These are phyloP conservation scores for Bombycilla garrulus DNA, from an alignment of 2,113 vertebrate species.

Conservation along the genomic window DNA sequence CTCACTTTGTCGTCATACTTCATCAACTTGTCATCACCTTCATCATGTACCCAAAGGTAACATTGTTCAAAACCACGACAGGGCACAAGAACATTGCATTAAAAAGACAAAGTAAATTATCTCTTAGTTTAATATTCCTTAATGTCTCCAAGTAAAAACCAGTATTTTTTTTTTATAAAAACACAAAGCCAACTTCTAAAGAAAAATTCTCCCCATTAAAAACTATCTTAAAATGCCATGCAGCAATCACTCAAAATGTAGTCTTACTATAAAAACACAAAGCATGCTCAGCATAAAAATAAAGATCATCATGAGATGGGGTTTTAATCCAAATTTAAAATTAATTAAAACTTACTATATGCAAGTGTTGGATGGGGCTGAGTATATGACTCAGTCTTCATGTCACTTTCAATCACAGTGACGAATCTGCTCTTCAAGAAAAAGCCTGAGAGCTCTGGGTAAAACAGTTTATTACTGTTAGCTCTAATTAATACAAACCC, in stretches of 20 bases:
- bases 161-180: neutral
- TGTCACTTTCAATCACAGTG: conserved; percentile 32
- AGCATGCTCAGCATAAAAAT: neutral
- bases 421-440: neutral
- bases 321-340: conserved; percentile 11
- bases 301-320: neutral
- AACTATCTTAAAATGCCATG: neutral
- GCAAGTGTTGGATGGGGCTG: neutral
- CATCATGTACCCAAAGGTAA: neutral
- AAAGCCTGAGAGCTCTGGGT: neutral
- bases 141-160: neutral
- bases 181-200: neutral
- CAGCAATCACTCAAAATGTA: neutral
- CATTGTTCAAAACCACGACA: neutral
- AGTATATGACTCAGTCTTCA: conserved; percentile 20
- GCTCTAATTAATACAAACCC: neutral
- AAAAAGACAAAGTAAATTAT: neutral
- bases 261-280: neutral
- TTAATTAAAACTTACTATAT: conserved; percentile 29
- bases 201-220: neutral
- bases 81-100: neutral
- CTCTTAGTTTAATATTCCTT: neutral
- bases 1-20: neutral
- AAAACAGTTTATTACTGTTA: neutral
- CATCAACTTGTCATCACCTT: conserved; percentile 4